Evolutionary conservation across 2,113 vertebrate genomes (phyloP).

Genomic region (Boleophthalmus pectinirostris): DNA sequence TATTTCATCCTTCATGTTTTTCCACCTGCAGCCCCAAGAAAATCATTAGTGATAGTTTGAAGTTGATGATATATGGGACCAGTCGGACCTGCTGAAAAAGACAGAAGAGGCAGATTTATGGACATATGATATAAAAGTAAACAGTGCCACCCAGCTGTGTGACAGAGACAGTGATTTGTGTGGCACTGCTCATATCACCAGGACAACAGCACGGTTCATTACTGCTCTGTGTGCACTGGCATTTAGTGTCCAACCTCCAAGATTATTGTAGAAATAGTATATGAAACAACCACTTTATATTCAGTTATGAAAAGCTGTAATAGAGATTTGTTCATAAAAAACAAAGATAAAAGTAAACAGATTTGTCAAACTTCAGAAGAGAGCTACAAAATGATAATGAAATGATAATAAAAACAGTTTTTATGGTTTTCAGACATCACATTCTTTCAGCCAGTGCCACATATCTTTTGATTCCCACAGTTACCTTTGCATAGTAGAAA

Average conservation of each 20-base stretch:
- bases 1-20: slow-evolving; percentile 1
- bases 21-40: slow-evolving; percentile 4
- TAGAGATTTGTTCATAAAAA: background rate
- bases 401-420: background rate
- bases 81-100: slow-evolving; percentile 18
- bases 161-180: background rate
- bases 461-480: background rate
- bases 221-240: background rate
- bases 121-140: slow-evolving; percentile 10
- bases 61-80: slow-evolving; percentile 22
- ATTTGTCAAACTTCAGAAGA: background rate
- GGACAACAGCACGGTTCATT: slow-evolving; percentile 33
- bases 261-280: background rate
- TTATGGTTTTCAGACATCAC: background rate
- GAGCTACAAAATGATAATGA: no score
- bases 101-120: slow-evolving; percentile 17
- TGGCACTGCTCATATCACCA: slow-evolving; percentile 7
- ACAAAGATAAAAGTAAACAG: no score
- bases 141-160: slow-evolving; percentile 11
- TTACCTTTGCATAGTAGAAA: background rate
- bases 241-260: slow-evolving; percentile 13
- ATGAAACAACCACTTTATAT: background rate
- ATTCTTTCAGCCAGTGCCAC: background rate
- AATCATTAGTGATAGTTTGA: background rate
- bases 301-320: background rate